Evolutionary conservation across 2,888 invertebrate species (phyloP).

Genomic region (Coelinius sp.): DNA sequence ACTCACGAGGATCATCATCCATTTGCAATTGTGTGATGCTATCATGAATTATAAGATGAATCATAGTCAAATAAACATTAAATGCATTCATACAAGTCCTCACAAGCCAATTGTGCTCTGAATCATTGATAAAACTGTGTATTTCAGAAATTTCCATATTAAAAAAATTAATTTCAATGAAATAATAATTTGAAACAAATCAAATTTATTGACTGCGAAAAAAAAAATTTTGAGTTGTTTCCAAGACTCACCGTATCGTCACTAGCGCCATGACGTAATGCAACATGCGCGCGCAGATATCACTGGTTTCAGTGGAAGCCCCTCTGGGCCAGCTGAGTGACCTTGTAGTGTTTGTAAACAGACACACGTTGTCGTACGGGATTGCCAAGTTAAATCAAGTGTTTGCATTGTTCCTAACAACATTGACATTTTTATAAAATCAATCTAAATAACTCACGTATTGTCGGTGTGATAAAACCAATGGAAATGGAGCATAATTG

Average conservation of each 20-base stretch:
- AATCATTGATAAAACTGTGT: conserved; percentile 45
- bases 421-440: conserved; percentile 31
- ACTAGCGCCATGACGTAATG: conserved; percentile 44
- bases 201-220: no score
- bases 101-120: conserved; percentile 61
- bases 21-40: conserved; percentile 50
- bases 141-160: background rate
- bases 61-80: conserved; percentile 61
- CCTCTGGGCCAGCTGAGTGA: conserved; percentile 72
- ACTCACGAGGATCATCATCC: conserved; percentile 56
- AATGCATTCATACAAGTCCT: conserved; percentile 59
- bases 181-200: no score
- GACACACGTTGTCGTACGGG: conserved; percentile 75
- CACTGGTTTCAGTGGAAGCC: conserved; percentile 41
- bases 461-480: background rate
- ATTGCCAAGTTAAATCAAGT: conserved; percentile 42
- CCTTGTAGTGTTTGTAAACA: conserved; percentile 87
- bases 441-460: background rate
- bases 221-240: background rate
- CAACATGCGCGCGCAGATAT: conserved; percentile 45
- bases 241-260: background rate
- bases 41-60: conserved; percentile 59
- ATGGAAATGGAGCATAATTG: conserved; percentile 65
- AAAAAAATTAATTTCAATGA: no score
- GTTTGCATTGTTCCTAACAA: conserved; percentile 15